Evolutionary conservation across 1,140 invertebrate species (phyloP).

Genomic region (Anthonomus grandis): DNA sequence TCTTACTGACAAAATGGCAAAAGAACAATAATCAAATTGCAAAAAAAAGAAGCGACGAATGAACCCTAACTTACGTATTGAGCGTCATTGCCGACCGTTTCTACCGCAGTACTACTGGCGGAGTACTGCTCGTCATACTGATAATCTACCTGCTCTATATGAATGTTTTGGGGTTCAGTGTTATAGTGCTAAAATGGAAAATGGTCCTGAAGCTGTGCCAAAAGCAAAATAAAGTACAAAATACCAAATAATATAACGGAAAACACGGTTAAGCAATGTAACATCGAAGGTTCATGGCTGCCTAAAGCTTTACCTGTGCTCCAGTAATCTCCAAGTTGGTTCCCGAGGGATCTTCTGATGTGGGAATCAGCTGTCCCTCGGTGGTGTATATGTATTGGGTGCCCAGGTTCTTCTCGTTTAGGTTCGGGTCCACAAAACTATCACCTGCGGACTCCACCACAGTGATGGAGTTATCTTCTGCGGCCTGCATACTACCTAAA

Average conservation of each 20-base stretch:
- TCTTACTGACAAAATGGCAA: too few relatives aligned
- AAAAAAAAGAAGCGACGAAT: too few relatives aligned
- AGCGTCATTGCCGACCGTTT: too few relatives aligned
- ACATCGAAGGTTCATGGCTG: background rate
- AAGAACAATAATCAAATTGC: too few relatives aligned
- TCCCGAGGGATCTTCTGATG: conserved; percentile 1
- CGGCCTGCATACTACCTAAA: conserved; percentile 11
- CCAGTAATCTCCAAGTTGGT: conserved; percentile 10
- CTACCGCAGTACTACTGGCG: too few relatives aligned
- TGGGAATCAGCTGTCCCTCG: conserved; percentile 21
- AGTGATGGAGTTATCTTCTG: conserved; percentile 19
- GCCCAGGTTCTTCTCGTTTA: conserved; percentile 23
- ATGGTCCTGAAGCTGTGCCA: too few relatives aligned
- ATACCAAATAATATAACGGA: background rate
- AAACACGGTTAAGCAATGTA: background rate
- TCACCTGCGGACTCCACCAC: conserved; percentile 19
- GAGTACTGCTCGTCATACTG: conserved; percentile 23
- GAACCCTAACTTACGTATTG: too few relatives aligned
- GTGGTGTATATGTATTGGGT: conserved; percentile 26
- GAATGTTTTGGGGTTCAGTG: conserved; percentile 19
- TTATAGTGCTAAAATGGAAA: conserved; percentile 24
- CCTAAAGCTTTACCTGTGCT: conserved; percentile 25
- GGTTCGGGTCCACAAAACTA: conserved; percentile 22
- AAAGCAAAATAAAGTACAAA: background rate
- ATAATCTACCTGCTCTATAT: conserved; percentile 20